Evolutionary conservation across 2,888 invertebrate species (phyloP), one percentile per base, ranked within the genome.

Genomic region (Plebejus melissa): DNA sequence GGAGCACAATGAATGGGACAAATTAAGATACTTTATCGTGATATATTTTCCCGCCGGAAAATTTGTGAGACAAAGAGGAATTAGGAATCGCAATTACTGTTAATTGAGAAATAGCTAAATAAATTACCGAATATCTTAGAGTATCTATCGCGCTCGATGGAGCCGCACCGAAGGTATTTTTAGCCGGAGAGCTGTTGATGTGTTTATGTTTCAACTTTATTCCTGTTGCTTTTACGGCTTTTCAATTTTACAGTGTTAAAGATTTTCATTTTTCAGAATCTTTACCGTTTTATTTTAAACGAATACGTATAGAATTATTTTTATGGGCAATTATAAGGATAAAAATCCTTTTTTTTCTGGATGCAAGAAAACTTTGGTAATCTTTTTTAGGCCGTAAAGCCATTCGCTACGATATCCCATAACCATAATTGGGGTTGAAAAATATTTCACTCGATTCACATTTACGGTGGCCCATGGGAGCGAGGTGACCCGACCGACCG

Each of bases 1-100:
- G 78, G 80, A 80, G 77, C 80, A 86, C 83, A 86, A 88, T 85
- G 78, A 78, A 79, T 80, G 75, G 57, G 79, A 81, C 81, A 80
- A 81, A 81, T 82, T 82, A 81, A 79, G 77, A 77, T 78, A 79
- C 79, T 79, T 79, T 77, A 78, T 76, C 76, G 78, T 77, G 74
- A 79, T 78, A 80, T 80, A 79, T 79, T 80, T 78, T 76, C 76
- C 79, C 76, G 79, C 75, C 76, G 78, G 76, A 76, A 78, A 79
- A 81, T 79, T 81, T 81, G 79, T 79, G 77, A 76, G 77, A 76
- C 72, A 50, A 50, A 22, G 32, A 54, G 72, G 72, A 50, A 72
- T 72, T 72, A 72, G 71, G 71, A 71, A 28, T 13, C 54, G 72
- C 50, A 72, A 72, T 72, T 72, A 72, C 50, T 54, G 72, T 22